Base-by-base conservation (phyloP, 64 coral and sea anemone genomes). In the Montipora cactus region DNA sequence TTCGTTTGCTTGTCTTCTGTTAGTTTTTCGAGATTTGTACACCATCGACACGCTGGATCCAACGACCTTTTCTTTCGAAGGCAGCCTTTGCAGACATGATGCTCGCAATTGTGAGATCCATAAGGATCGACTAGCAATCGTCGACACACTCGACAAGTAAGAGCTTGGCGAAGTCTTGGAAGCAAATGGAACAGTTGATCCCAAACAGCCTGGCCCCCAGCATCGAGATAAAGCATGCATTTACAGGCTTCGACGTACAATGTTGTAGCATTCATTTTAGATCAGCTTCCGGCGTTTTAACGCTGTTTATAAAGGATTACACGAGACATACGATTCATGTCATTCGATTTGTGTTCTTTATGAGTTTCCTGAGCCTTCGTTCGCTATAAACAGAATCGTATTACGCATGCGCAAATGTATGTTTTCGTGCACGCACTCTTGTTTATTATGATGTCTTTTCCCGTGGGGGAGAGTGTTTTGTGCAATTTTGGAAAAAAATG, bases 241-340 rank as follows among this genome's bases (percentile, higher is more conserved):
- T 93, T 99, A 61, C 98, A 99, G 55, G 95, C 98, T 79, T 99
- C 88, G 11, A 99, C 98, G 55, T 99, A 96, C 2, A 99, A 92
- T 21, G 84, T 94, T 5, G 98, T 99, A 2, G 95, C 98, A 77
- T 93, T 99, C 92, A 96, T 94, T 77, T 67, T 19, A 19, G 11
- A 15, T 45, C 45, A 79, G 49, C 79, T 88, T 59, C 45, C 15
- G 59, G 71, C 66, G 64, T 45, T 7, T 47, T 49, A 8, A 37
- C 25, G 59, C 37, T 48, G 19, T 72, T 86, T 14, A 64, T 0
- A 64, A 49, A 49, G 44, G 44, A 86, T 51, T 71, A 7, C 37
- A 37, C 19, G n/a, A 69, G 18, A 71, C 82, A 19, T 49, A 64
- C 45, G 4, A 45, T 48, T 45, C 82, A 86, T 5, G 72, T 67